These are phyloP conservation scores for Bufotes viridis DNA, from an alignment of 2,797 vertebrate species.

Conservation along the genomic window DNA sequence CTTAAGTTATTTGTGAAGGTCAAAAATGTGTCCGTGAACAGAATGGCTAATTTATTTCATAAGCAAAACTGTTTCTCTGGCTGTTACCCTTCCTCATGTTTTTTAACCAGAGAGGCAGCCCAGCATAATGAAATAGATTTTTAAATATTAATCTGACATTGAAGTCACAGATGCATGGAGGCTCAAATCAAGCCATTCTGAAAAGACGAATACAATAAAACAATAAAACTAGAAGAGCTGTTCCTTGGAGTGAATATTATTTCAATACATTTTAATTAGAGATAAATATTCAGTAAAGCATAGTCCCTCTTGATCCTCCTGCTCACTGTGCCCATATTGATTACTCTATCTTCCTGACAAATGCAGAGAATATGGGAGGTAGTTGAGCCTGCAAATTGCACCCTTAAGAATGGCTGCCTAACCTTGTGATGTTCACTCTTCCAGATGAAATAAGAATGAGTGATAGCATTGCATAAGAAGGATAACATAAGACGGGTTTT, in stretches of 20 bases:
- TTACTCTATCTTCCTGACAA: slow-evolving; percentile 50
- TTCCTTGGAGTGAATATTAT: slow-evolving; percentile 44
- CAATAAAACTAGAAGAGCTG: slow-evolving; percentile 42
- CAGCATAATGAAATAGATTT: slow-evolving; percentile 61
- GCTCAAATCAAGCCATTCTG: slow-evolving; percentile 48
- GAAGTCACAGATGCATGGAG: slow-evolving; percentile 62
- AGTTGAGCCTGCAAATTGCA: slow-evolving; percentile 52
- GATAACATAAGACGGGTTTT: not conserved
- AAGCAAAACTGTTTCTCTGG: slow-evolving; percentile 51
- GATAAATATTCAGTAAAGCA: slow-evolving; percentile 60
- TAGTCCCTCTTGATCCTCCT: slow-evolving; percentile 48
- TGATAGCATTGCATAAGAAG: slow-evolving; percentile 16
- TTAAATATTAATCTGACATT: slow-evolving; percentile 67
- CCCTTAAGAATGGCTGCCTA: slow-evolving; percentile 43
- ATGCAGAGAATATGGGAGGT: slow-evolving; percentile 27
- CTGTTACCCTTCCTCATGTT: slow-evolving; percentile 38
- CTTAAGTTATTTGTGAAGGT: slow-evolving; percentile 59
- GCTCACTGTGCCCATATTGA: slow-evolving; percentile 53
- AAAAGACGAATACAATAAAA: slow-evolving; percentile 50
- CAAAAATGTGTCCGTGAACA: slow-evolving; percentile 35
- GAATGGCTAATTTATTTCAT: slow-evolving; percentile 60
- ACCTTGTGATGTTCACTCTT: slow-evolving; percentile 31
- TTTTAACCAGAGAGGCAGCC: slow-evolving; percentile 57
- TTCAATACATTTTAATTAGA: slow-evolving; percentile 60
- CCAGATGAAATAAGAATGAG: slow-evolving; percentile 28